These are phyloP conservation scores for Notodonta dromedarius DNA, from an alignment of 2,888 invertebrate species.

Conservation along the genomic window DNA sequence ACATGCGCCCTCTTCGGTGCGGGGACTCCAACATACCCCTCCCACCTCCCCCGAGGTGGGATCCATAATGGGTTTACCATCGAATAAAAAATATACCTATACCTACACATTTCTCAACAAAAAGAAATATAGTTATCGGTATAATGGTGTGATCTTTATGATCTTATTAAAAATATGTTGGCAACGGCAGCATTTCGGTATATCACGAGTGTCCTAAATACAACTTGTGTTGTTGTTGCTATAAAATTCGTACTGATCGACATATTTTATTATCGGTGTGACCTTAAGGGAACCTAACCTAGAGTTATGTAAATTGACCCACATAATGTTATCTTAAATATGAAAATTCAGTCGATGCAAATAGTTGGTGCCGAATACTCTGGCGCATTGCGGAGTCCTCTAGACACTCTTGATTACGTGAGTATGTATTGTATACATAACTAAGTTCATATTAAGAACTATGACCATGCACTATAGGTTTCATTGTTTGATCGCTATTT, in stretches of 20 bases:
- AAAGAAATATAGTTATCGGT: too few species aligned
- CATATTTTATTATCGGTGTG: slow-evolving; percentile 37
- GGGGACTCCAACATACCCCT: too few species aligned
- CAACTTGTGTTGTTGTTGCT: slow-evolving; percentile 3
- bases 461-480: too few species aligned
- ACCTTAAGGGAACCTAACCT: slow-evolving; percentile 45
- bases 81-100: too few species aligned
- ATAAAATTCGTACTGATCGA: slow-evolving; percentile 14
- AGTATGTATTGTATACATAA: slow-evolving; percentile 2
- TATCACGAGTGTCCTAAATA: slow-evolving; percentile 5
- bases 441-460: too few species aligned
- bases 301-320: slow-evolving; percentile 49
- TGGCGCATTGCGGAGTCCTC: slow-evolving; percentile 23
- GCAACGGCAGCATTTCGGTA: too few species aligned
- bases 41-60: too few species aligned
- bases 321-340: slow-evolving; percentile 44
- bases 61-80: too few species aligned
- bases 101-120: too few species aligned
- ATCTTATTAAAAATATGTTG: neutral
- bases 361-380: slow-evolving; percentile 42
- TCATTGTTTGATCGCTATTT: too few species aligned
- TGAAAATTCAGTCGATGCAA: slow-evolving; percentile 50
- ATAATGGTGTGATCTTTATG: neutral
- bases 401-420: neutral
- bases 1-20: too few species aligned